phyloP scores from a whole-genome alignment of 2,888 invertebrate genomes.

The Arrhopalites spinosus region DNA sequence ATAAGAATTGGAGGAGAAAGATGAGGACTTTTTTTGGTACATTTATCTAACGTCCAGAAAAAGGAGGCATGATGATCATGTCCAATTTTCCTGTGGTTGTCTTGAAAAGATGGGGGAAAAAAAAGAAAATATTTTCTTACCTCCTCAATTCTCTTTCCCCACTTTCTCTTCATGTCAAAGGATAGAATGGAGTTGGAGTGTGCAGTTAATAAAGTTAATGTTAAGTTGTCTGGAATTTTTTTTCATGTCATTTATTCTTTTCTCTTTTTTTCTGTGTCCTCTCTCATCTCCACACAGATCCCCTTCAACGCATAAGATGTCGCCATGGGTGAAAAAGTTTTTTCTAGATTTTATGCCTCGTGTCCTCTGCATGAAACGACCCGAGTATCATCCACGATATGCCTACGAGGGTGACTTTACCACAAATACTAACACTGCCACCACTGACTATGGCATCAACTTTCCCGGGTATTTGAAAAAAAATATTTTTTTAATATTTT shows the following conservation, averaged over 20 bases:
- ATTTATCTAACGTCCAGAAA: slow-evolving; percentile 1
- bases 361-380: slow-evolving; percentile 86
- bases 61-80: slow-evolving; percentile 30
- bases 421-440: slow-evolving; percentile 32
- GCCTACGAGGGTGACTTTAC: slow-evolving; percentile 76
- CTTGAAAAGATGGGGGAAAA: not conserved
- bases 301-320: slow-evolving; percentile 92
- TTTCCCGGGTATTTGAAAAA: slow-evolving; percentile 50
- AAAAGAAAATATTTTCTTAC: not conserved
- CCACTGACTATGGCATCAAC: slow-evolving; percentile 49
- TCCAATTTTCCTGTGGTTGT: slow-evolving; percentile 11
- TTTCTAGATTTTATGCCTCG: slow-evolving; percentile 93
- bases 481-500: not conserved
- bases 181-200: not conserved
- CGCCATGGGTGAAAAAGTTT: slow-evolving; percentile 83
- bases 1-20: not conserved
- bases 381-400: slow-evolving; percentile 75
- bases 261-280: slow-evolving; percentile 3
- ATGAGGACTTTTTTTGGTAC: slow-evolving; percentile 1
- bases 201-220: not conserved
- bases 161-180: not conserved
- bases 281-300: slow-evolving; percentile 65
- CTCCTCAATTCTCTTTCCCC: not conserved
- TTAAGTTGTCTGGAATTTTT: not conserved
- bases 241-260: not conserved